Base-by-base conservation (phyloP, 1,140 invertebrate genomes). In the Anoplophora glabripennis region DNA sequence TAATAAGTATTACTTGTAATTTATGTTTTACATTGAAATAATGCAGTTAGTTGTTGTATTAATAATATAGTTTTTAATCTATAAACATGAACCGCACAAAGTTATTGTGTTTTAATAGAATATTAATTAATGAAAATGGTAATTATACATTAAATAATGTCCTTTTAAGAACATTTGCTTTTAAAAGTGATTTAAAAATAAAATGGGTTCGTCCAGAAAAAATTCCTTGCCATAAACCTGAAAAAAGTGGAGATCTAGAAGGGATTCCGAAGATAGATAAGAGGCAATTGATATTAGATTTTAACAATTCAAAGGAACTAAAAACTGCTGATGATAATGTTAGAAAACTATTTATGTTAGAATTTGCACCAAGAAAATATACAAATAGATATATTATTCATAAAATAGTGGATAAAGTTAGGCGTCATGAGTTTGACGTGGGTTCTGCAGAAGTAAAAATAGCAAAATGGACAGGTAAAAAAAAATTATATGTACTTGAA, bases 151-250 rank as follows among this genome's bases (percentile, higher is more conserved):
- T 28, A 3, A 28, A 28, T 5, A 28, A 28, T 28, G 5, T 28
- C 2, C 21, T 28, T 28, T 5, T 28, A 28, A 28, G 65, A n/a
- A 66, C 68, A 33, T 81, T 80, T 61, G 77, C 76, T 0, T 78
- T 79, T 54, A 82, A 83, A 67, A 78, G 78, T n/a, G 77, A 83
- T 60, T 72, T 83, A 48, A 84, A 83, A 71, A 84, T 86, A 33
- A 82, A 83, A 78, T 87, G 85, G 85, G 72, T 80, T 9, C 73
- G 79, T 33, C 85, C 85, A 1, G 76, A 78, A 57, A 82, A 82
- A 72, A 76, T 84, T 48, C 68, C 79, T 0, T 79, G 76, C 54
- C 73, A 71, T 42, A 74, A 79, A 56, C 78, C 82, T 1, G 71
- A 77, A 60, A 82, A 81, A 68, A 83, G 78, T 54, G 85, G 86